These are phyloP conservation scores for Protobothrops mucrosquamatus DNA, from an alignment of 2,113 vertebrate species.

Conservation along the genomic window DNA sequence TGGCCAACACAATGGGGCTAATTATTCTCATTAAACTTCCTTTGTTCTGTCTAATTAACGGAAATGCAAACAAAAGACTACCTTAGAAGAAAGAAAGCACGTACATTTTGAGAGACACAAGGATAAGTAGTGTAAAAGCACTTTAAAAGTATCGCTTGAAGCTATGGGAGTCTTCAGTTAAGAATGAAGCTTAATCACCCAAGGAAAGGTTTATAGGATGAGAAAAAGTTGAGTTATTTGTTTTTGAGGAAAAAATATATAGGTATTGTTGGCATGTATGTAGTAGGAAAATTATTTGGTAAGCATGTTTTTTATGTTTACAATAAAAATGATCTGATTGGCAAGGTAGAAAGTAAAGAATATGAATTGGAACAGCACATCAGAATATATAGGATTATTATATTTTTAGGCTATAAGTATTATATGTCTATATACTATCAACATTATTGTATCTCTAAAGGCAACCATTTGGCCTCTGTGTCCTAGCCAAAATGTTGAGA, in stretches of 20 bases:
- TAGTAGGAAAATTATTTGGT: neutral
- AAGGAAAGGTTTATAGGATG: constrained; percentile 8
- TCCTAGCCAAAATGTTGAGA: neutral
- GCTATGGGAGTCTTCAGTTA: neutral
- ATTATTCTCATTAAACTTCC: constrained; percentile 38
- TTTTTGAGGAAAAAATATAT: neutral
- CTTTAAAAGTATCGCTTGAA: constrained; percentile 17
- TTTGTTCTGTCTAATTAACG: constrained; percentile 52
- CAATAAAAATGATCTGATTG: neutral
- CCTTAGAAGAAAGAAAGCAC: constrained; percentile 50
- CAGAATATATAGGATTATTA: neutral
- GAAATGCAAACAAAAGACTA: constrained; percentile 59
- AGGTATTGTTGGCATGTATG: neutral
- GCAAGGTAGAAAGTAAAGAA: neutral
- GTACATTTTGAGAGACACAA: constrained; percentile 33
- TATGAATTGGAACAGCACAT: neutral
- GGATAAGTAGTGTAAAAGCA: constrained; percentile 16
- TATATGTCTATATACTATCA: neutral
- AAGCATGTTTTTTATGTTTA: neutral
- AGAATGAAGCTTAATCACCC: constrained; percentile 1
- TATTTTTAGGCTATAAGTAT: neutral
- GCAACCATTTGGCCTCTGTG: neutral
- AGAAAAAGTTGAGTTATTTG: constrained; percentile 16
- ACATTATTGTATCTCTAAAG: neutral
- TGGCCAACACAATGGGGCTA: constrained; percentile 25